A percentile compares a stretch with the other conserved stretches of the same genome.
phyloP scores from a whole-genome alignment of 2,888 invertebrate genomes.

The Pteria penguin region DNA sequence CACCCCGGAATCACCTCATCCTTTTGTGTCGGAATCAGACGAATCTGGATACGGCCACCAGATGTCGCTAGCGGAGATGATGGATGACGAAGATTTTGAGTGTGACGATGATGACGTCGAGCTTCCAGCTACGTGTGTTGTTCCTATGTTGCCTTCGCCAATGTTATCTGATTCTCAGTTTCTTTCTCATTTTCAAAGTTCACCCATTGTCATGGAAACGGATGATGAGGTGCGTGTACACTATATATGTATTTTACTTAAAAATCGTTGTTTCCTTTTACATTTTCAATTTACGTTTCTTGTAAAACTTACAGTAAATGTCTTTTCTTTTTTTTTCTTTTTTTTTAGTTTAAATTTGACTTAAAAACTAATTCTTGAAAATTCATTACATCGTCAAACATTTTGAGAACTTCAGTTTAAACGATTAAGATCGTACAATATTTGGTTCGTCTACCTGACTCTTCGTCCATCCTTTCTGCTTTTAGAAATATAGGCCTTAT shows the following conservation, averaged over 20 bases:
- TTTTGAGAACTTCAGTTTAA: no score
- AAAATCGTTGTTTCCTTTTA: not conserved
- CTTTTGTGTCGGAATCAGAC: not conserved
- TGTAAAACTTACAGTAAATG: no score
- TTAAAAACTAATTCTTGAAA: no score
- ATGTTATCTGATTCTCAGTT: conserved; percentile 37
- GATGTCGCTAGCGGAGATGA: conserved; percentile 63
- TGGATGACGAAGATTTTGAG: conserved; percentile 79
- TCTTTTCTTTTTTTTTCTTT: no score
- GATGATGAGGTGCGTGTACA: not conserved
- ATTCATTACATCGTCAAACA: no score
- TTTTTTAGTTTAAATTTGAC: no score
- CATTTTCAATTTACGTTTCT: no score
- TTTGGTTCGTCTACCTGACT: no score
- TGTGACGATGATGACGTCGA: conserved; percentile 68
- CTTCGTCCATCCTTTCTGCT: no score
- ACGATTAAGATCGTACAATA: no score
- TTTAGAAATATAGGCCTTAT: no score
- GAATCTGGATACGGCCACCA: not conserved
- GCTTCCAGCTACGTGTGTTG: not conserved
- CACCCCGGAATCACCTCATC: not conserved
- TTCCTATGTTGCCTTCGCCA: conserved; percentile 2
- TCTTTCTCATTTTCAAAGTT: conserved; percentile 33
- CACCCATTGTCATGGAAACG: conserved; percentile 20
- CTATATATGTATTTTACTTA: not conserved